A percentile compares a stretch with the other conserved stretches of the same genome.
phyloP scores from a whole-genome alignment of 2,113 vertebrate genomes.

The Gasterosteus aculeatus region DNA sequence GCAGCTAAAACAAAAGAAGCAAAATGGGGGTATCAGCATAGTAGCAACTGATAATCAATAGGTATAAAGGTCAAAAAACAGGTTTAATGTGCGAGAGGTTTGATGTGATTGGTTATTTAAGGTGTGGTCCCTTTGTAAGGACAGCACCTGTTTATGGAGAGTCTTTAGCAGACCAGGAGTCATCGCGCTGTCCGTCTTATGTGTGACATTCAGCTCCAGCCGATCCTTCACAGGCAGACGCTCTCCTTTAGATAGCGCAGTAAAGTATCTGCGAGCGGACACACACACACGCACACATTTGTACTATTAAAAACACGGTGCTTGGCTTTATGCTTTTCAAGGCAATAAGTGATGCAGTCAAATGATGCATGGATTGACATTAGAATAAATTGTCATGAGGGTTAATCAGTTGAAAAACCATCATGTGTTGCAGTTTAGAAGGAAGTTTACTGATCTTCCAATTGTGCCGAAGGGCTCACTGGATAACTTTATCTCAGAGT shows the following conservation, averaged over 20 bases:
- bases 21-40: slow-evolving; percentile 16
- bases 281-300: slow-evolving; percentile 13
- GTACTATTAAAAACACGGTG: slow-evolving; percentile 5
- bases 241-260: slow-evolving; percentile 85
- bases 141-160: slow-evolving; percentile 89
- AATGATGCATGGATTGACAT: background rate
- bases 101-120: background rate
- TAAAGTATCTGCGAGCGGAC: slow-evolving; percentile 86
- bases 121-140: background rate
- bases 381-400: background rate
- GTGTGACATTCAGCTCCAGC: slow-evolving; percentile 81
- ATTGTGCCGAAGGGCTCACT: background rate
- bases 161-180: slow-evolving; percentile 88
- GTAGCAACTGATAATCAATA: background rate
- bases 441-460: background rate
- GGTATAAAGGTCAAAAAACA: background rate
- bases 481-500: background rate
- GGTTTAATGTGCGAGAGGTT: too few relatives aligned
- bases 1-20: slow-evolving; percentile 5
- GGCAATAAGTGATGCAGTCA: slow-evolving; percentile 6
- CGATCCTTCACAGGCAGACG: slow-evolving; percentile 88
- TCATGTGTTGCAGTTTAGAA: background rate
- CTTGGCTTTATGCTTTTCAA: background rate
- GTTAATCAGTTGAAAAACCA: slow-evolving; percentile 8
- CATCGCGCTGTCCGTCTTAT: slow-evolving; percentile 82